These are phyloP conservation scores for Parasteatoda tepidariorum DNA, from an alignment of 1,140 invertebrate species.

Conservation along the genomic window DNA sequence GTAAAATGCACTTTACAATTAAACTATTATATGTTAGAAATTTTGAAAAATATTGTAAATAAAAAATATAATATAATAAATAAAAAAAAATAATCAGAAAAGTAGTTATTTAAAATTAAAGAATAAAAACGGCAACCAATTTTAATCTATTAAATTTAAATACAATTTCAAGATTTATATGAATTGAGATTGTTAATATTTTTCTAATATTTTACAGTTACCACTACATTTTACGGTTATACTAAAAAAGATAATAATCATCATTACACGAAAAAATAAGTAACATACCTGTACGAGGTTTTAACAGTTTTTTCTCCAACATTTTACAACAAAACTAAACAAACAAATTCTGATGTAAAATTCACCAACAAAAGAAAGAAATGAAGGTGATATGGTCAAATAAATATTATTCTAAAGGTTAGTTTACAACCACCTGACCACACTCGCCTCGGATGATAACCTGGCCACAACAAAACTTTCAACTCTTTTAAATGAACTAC, in stretches of 20 bases:
- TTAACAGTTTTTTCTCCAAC: conserved; percentile 43
- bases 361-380: not conserved
- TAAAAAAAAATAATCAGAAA: too few relatives aligned
- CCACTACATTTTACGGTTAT: too few relatives aligned
- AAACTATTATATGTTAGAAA: too few relatives aligned
- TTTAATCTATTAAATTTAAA: too few relatives aligned
- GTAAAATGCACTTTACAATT: too few relatives aligned
- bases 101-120: too few relatives aligned
- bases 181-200: too few relatives aligned
- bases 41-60: too few relatives aligned
- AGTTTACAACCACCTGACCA: conserved; percentile 29
- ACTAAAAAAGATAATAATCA: not conserved
- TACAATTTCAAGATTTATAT: too few relatives aligned
- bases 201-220: too few relatives aligned
- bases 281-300: conserved; percentile 23
- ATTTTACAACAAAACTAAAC: not conserved
- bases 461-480: conserved; percentile 48
- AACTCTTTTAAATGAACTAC: conserved; percentile 48
- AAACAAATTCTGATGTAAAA: not conserved
- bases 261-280: not conserved
- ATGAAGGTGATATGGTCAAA: not conserved
- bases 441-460: not conserved
- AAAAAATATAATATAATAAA: too few relatives aligned
- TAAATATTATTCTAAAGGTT: conserved; percentile 29
- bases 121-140: too few relatives aligned